A percentile compares a stretch with the other conserved stretches of the same genome.
These are phyloP conservation scores for Sebastes wilsoni DNA, from an alignment of 2,797 vertebrate genomes.

Conservation along the genomic window DNA sequence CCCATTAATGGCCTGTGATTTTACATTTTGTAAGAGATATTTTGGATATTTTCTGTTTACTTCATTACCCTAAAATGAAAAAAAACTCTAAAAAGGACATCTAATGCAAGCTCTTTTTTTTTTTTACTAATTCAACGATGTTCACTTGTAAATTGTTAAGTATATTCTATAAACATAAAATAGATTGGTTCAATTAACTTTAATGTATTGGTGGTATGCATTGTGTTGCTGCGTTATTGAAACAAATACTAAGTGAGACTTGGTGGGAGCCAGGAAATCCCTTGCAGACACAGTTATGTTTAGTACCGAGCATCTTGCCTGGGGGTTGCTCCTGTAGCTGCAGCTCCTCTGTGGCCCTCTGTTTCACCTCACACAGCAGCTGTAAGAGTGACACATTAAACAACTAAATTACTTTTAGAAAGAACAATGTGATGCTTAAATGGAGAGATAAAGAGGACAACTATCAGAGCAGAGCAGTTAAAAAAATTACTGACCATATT, in stretches of 20 bases:
- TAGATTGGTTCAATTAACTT: background rate
- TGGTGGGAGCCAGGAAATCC: background rate
- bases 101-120: background rate
- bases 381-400: conserved; percentile 61
- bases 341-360: conserved; percentile 88
- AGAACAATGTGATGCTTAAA: background rate
- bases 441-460: background rate
- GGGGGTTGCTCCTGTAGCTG: conserved; percentile 68
- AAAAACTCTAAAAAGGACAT: background rate
- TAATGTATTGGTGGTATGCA: background rate
- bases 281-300: background rate
- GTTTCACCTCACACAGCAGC: conserved; percentile 91
- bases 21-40: background rate
- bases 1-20: background rate
- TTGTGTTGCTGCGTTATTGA: background rate
- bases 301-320: conserved; percentile 49
- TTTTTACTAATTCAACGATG: background rate
- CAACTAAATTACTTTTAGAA: background rate
- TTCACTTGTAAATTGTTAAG: background rate
- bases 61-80: background rate
- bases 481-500: conserved; percentile 83
- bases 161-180: background rate
- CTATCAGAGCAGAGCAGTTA: background rate
- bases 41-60: background rate
- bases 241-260: background rate